Percentiles rank a stretch among this genome's conserved stretches.
Evolutionary conservation across 2,113 vertebrate species (phyloP).

Genomic region (Corydoras sp.): DNA sequence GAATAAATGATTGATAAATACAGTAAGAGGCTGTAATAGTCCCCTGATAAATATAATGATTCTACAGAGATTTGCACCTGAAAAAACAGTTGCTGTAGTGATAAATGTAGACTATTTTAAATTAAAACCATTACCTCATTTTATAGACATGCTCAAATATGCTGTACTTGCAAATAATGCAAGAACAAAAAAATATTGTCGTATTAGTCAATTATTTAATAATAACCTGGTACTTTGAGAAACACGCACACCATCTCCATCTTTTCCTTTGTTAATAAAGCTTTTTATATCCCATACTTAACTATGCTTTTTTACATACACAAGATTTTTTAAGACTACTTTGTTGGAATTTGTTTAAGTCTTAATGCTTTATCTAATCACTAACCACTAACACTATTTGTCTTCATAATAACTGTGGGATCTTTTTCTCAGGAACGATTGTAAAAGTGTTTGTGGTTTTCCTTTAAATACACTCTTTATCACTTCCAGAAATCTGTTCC

Average conservation of each 20-base stretch:
- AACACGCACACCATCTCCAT: not conserved
- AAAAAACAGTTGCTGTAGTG: too few species aligned
- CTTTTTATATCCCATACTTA: conserved; percentile 26
- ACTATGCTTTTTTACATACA: conserved; percentile 32
- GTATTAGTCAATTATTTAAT: too few species aligned
- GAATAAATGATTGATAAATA: too few species aligned
- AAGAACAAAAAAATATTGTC: too few species aligned
- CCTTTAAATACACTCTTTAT: conserved; percentile 8
- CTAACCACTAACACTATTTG: conserved; percentile 45
- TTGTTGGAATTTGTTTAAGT: conserved; percentile 41
- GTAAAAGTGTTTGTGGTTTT: conserved; percentile 31
- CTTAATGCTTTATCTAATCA: conserved; percentile 23
- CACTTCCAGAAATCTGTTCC: not conserved
- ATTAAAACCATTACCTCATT: too few species aligned
- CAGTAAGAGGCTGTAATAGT: too few species aligned
- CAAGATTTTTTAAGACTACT: conserved; percentile 19
- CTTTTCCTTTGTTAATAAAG: conserved; percentile 13
- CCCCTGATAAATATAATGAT: too few species aligned
- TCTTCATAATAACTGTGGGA: conserved; percentile 36
- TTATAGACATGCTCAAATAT: too few species aligned
- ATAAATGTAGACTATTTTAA: too few species aligned
- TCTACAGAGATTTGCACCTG: too few species aligned
- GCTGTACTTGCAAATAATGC: too few species aligned
- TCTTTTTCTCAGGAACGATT: conserved; percentile 33
- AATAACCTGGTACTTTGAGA: too few species aligned